A percentile compares a stretch with the other conserved stretches of the same genome.
phyloP scores from a whole-genome alignment of 37 sponge, comb jelly and placozoan species.

The Hexactinellida sp. region DNA sequence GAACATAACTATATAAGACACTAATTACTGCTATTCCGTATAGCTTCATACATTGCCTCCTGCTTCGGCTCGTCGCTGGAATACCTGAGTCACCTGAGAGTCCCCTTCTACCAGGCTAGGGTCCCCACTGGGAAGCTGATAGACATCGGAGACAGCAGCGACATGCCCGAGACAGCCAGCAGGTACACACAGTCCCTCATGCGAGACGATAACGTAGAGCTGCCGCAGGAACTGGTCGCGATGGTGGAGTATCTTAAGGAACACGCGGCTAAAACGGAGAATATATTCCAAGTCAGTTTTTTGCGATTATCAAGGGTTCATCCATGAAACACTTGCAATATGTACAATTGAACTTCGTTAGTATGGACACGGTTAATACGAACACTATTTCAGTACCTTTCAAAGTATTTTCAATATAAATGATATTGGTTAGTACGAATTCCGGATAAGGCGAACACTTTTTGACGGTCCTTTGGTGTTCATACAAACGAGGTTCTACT shows the following conservation, averaged over 20 bases:
- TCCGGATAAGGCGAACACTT: too few relatives aligned
- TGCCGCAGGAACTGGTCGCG: constrained; percentile 3
- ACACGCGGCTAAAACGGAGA: neutral
- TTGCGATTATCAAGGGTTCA: too few relatives aligned
- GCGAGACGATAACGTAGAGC: neutral
- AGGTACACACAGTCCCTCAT: neutral
- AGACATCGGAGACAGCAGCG: neutral
- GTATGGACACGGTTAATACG: too few relatives aligned
- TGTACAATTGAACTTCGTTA: too few relatives aligned
- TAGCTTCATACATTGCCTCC: constrained; percentile 48
- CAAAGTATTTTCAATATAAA: too few relatives aligned
- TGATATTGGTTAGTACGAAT: too few relatives aligned
- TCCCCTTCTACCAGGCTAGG: neutral
- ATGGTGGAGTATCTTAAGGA: neutral
- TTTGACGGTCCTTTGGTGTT: too few relatives aligned
- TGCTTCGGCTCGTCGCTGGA: constrained; percentile 70
- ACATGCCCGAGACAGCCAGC: neutral
- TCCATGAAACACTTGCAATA: too few relatives aligned
- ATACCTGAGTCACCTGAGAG: constrained; percentile 40
- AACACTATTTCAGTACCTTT: too few relatives aligned
- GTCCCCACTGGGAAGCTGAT: neutral
- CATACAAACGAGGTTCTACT: too few relatives aligned
- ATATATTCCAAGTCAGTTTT: neutral
- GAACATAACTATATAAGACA: too few relatives aligned
- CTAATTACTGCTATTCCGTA: too few relatives aligned